phyloP scores from a whole-genome alignment of 2,888 invertebrate genomes.

The Drosophila incognita region DNA sequence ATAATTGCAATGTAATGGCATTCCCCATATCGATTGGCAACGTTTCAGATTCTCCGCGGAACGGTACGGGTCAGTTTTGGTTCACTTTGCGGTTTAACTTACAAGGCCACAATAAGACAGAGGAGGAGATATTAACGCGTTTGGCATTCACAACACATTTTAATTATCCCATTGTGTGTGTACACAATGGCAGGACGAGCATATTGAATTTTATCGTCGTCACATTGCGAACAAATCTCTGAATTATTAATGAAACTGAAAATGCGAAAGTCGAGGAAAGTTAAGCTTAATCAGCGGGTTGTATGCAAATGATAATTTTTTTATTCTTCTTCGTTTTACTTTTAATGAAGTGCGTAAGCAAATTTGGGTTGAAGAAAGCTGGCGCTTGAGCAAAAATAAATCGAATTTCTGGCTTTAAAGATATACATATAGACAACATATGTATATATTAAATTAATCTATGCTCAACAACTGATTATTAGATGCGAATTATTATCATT shows the following conservation, averaged over 20 bases:
- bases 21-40: slow-evolving; percentile 37
- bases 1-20: slow-evolving; percentile 77
- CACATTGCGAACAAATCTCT: slow-evolving; percentile 58
- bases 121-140: background rate
- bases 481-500: background rate
- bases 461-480: background rate
- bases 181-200: slow-evolving; percentile 11
- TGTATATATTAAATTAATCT: background rate
- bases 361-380: background rate
- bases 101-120: background rate
- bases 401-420: background rate
- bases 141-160: slow-evolving; percentile 40
- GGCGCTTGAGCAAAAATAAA: background rate
- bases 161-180: slow-evolving; percentile 71
- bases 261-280: slow-evolving; percentile 8
- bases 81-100: background rate
- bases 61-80: background rate
- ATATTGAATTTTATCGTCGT: slow-evolving; percentile 54
- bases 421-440: background rate
- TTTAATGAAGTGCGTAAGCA: background rate
- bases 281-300: slow-evolving; percentile 13
- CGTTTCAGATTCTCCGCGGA: slow-evolving; percentile 1
- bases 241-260: slow-evolving; percentile 34
- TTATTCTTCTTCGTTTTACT: background rate
- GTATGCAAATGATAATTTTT: slow-evolving; percentile 16